phyloP scores from a whole-genome alignment of 2,113 vertebrate species.

The Pontoporia blainvillei region DNA sequence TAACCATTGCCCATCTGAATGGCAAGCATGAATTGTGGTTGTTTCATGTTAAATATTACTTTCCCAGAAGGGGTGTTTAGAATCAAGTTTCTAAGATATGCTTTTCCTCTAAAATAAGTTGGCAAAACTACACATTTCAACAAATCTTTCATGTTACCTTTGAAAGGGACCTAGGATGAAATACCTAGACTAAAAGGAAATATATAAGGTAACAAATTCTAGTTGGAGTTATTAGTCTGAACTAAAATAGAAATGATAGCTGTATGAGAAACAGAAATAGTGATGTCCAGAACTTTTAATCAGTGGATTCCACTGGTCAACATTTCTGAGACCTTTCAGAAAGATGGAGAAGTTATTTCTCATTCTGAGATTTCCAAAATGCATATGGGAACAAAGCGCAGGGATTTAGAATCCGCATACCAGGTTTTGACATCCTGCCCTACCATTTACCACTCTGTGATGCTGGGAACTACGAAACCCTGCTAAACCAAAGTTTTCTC shows the following conservation, averaged over 20 bases:
- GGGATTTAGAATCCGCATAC: neutral
- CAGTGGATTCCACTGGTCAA: neutral
- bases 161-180: neutral
- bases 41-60: conserved; percentile 23
- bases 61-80: conserved; percentile 35
- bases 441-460: neutral
- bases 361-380: neutral
- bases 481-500: neutral
- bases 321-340: neutral
- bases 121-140: neutral
- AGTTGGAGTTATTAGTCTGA: neutral
- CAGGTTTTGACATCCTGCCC: neutral
- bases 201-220: neutral
- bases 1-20: conserved; percentile 8
- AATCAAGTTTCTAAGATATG: neutral
- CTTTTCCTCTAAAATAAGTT: conserved; percentile 2
- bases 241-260: neutral
- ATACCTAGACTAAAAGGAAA: neutral
- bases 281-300: neutral
- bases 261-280: neutral
- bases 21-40: neutral
- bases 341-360: neutral
- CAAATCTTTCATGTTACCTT: neutral
- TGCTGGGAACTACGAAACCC: neutral
- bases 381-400: neutral